phyloP scores from a whole-genome alignment of 1,140 invertebrate species.

The Aphidius gifuensis region DNA sequence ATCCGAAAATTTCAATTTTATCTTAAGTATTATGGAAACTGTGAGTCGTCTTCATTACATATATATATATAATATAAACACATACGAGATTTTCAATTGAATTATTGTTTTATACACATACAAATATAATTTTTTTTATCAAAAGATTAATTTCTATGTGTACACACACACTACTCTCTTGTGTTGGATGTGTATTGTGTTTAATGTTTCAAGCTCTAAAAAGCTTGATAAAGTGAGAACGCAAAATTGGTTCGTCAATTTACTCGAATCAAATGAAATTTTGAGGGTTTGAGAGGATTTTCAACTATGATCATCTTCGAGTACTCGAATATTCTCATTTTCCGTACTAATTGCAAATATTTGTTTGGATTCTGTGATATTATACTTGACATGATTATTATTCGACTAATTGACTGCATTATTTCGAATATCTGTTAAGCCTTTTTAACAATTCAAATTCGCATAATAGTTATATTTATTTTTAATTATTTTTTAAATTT shows the following conservation, averaged over 20 bases:
- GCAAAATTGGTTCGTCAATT: slow-evolving; percentile 5
- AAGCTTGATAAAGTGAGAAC: too few species aligned
- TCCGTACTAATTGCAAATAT: slow-evolving; percentile 19
- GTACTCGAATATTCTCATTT: slow-evolving; percentile 9
- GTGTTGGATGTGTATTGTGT: slow-evolving; percentile 6
- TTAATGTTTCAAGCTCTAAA: neutral
- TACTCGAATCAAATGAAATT: slow-evolving; percentile 23
- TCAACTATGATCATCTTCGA: slow-evolving; percentile 12
- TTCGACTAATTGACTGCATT: slow-evolving; percentile 9
- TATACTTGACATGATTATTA: neutral
- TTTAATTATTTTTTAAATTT: too few species aligned
- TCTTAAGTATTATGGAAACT: too few species aligned
- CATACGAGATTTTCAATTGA: too few species aligned
- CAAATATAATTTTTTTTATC: too few species aligned
- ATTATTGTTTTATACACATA: too few species aligned
- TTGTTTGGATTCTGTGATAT: neutral
- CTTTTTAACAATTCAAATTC: neutral
- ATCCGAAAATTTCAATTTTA: too few species aligned
- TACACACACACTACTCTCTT: neutral
- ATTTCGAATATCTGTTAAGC: neutral
- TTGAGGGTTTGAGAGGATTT: slow-evolving; percentile 9
- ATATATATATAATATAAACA: too few species aligned
- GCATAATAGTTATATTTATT: too few species aligned
- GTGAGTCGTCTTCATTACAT: too few species aligned
- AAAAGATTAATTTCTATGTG: too few species aligned